phyloP scores from a whole-genome alignment of 2,797 vertebrate species.

The Knipowitschia caucasica region DNA sequence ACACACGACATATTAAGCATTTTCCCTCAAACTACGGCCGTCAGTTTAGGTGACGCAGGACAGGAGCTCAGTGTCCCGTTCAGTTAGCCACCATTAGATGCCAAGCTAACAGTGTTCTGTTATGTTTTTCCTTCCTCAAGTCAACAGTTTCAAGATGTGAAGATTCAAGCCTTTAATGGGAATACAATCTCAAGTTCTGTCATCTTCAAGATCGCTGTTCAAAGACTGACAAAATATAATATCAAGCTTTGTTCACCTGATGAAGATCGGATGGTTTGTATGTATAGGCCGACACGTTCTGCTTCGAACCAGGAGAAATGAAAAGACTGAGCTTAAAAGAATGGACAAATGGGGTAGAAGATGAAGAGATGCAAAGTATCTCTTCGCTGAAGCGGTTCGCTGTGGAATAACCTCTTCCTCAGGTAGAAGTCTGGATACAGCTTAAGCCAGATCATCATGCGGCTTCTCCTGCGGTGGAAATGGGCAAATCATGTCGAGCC shows the following conservation, averaged over 20 bases:
- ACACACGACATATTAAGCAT: not conserved
- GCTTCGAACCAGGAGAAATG: constrained; percentile 14
- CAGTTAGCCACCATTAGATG: constrained; percentile 60
- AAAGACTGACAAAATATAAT: constrained; percentile 55
- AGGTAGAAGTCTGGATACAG: constrained; percentile 23
- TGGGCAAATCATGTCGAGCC: not conserved
- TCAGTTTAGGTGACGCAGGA: constrained; percentile 33
- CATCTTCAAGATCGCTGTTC: constrained; percentile 6
- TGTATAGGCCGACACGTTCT: constrained; percentile 49
- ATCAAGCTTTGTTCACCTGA: constrained; percentile 18
- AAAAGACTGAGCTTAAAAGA: constrained; percentile 47
- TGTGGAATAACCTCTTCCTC: constrained; percentile 13
- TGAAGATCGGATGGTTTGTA: constrained; percentile 78
- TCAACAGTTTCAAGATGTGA: constrained; percentile 75
- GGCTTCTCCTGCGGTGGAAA: constrained; percentile 19
- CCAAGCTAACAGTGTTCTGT: constrained; percentile 83
- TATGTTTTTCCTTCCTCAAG: constrained; percentile 80
- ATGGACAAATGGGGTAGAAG: constrained; percentile 23
- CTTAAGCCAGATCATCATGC: not conserved
- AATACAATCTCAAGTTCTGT: constrained; percentile 24
- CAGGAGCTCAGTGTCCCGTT: constrained; percentile 53
- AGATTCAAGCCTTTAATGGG: constrained; percentile 59
- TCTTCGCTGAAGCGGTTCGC: constrained; percentile 11
- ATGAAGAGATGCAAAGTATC: too few relatives aligned
- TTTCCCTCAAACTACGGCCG: constrained; percentile 10